These are phyloP conservation scores for Hylyphantes graminicola DNA, from an alignment of 1,140 invertebrate genomes.

Conservation along the genomic window DNA sequence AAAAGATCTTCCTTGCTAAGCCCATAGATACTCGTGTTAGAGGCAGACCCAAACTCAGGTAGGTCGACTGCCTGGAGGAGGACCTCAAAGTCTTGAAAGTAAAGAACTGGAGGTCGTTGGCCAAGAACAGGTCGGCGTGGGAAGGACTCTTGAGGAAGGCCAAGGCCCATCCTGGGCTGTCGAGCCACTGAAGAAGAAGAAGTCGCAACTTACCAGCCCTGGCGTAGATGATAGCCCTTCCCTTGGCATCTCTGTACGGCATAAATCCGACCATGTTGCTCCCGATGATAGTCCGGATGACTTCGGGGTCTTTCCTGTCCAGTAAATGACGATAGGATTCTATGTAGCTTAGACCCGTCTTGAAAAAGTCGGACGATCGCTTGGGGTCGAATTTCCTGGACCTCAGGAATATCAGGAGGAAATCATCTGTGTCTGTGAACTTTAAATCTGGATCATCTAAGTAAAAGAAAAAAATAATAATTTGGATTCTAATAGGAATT, in stretches of 20 bases:
- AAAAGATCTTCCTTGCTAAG: no score
- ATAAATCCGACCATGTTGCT: slow-evolving; percentile 16
- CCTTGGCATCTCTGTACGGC: slow-evolving; percentile 16
- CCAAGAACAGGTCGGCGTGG: no score
- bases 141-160: no score
- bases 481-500: no score
- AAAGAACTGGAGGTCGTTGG: no score
- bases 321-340: slow-evolving; percentile 23
- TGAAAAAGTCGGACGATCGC: slow-evolving; percentile 16
- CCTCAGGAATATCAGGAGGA: slow-evolving; percentile 14
- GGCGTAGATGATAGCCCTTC: slow-evolving; percentile 22
- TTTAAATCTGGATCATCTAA: slow-evolving; percentile 22
- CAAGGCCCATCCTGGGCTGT: no score
- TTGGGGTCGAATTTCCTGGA: slow-evolving; percentile 30
- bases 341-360: not conserved
- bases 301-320: not conserved
- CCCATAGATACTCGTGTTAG: no score
- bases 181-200: no score
- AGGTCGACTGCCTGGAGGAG: no score
- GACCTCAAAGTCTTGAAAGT: no score
- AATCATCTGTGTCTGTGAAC: not conserved
- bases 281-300: not conserved
- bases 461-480: not conserved
- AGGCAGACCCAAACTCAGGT: no score
- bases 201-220: slow-evolving; percentile 21